Evolutionary conservation across 92 coral and sea anemone genomes (phyloP), one percentile per base, ranked within the genome.

Genomic region (Metridium senile): DNA sequence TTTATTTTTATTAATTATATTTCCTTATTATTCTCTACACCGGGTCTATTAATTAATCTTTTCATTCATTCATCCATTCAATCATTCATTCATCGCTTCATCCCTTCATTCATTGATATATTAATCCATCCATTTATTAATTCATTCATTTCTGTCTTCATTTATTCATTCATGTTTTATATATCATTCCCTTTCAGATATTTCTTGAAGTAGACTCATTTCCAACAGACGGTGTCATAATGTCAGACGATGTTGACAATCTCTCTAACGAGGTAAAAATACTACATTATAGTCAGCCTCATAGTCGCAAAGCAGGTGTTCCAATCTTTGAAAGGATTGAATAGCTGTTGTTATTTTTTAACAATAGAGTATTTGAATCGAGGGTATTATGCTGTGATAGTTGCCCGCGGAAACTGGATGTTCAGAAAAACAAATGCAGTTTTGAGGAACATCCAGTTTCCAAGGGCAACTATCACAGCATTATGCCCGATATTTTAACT

Each of bases 151-250:
- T 13, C 8, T 39, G 6, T 39, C 6, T 39, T 39, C 49, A 39
- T 39, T 39, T 6, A 39, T 4, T 39, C 13, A 13, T 39, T 13
- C 61, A 54, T 22, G 26, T 4, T n/a, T 54, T n/a, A 53, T 26
- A 18, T 39, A 0, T 11, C 23, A 11, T 33, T 30, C 1, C 30
- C 23, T 13, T 39, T 25, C 39, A 81, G 85, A 49, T 72, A 16
- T 71, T 81, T 31, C 23, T 21, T 43, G 17, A 58, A 22, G 51
- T 86, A 67, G 90, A 86, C 76, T 34, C 58, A 23, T 72, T 58
- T 17, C 59, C 90, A 45, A 69, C 68, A 61, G 90, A 86, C 33
- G 77, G 75, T 28, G 51, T 49, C n/a, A 49, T 86, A 23, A 71
- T 80, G 19, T 26, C 22, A 59, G 67, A 66, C 11, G 90, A 86